A percentile compares a stretch with the other conserved stretches of the same genome.
These are phyloP conservation scores for Gryllus bimaculatus DNA, from an alignment of 1,140 invertebrate genomes.

Conservation along the genomic window DNA sequence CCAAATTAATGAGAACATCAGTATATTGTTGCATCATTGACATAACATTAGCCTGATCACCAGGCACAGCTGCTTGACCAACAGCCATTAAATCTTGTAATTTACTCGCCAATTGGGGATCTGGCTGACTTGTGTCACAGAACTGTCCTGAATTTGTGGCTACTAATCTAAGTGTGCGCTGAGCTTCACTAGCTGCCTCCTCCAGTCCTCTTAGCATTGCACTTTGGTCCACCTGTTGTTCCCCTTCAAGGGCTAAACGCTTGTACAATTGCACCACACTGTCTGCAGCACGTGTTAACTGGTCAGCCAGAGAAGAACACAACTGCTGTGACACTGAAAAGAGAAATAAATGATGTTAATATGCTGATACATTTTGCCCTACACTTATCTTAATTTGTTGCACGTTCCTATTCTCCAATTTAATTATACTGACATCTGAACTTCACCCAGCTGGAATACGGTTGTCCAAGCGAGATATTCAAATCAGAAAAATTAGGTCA, in stretches of 20 bases:
- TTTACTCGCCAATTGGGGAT: conserved; percentile 31
- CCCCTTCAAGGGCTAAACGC: conserved; percentile 38
- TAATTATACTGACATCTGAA: no score
- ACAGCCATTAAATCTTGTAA: conserved; percentile 30
- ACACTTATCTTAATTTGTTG: no score
- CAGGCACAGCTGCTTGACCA: conserved; percentile 27
- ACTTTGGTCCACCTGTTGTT: conserved; percentile 8
- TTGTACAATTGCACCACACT: conserved; percentile 56
- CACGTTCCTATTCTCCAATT: no score
- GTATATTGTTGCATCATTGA: conserved; percentile 57
- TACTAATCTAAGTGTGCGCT: conserved; percentile 34
- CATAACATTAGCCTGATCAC: conserved; percentile 41
- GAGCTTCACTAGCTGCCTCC: conserved; percentile 36
- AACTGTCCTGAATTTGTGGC: conserved; percentile 22
- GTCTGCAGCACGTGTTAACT: conserved; percentile 50
- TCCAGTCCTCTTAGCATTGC: conserved; percentile 35
- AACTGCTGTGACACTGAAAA: conserved; percentile 51
- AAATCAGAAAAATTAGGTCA: no score
- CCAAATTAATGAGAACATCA: conserved; percentile 47
- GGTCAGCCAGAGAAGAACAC: conserved; percentile 51
- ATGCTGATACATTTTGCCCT: no score
- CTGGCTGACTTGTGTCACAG: conserved; percentile 31
- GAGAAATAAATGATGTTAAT: not conserved
- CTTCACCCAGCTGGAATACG: no score
- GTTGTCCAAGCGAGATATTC: no score